phyloP scores from a whole-genome alignment of 2,888 invertebrate genomes.

The Ophion ventricosus region DNA sequence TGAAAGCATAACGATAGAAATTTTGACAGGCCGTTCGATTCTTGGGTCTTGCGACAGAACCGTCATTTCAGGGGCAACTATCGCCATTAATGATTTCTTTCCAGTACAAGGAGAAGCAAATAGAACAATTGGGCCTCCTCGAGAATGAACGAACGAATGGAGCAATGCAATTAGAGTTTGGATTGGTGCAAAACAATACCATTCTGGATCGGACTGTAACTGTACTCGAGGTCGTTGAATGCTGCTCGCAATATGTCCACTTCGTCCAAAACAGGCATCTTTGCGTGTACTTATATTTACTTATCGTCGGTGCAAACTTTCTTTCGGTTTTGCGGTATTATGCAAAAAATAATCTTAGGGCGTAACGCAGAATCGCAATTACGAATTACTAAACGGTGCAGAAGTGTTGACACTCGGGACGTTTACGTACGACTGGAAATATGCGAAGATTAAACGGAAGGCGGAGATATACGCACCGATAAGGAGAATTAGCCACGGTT shows the following conservation, averaged over 20 bases:
- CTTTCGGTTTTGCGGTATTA: not conserved
- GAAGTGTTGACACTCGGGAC: conserved; percentile 47
- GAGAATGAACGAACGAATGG: not conserved
- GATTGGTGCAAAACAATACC: conserved; percentile 69
- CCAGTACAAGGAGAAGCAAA: not conserved
- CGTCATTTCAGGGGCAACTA: not conserved
- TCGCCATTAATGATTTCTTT: not conserved
- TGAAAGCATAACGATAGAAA: not conserved
- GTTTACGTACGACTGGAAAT: conserved; percentile 53
- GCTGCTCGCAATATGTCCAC: conserved; percentile 58
- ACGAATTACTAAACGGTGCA: not conserved
- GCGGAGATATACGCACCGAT: conserved; percentile 37
- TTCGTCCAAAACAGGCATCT: conserved; percentile 74
- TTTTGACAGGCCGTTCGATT: not conserved
- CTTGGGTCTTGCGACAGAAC: not conserved
- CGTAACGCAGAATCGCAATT: not conserved
- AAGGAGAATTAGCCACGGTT: conserved; percentile 61
- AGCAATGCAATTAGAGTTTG: not conserved
- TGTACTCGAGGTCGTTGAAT: conserved; percentile 60
- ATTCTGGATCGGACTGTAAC: conserved; percentile 58
- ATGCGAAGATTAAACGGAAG: conserved; percentile 19
- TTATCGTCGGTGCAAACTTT: not conserved
- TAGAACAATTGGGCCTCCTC: not conserved
- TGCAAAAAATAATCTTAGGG: not conserved
- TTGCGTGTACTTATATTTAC: not conserved